A percentile compares a stretch with the other conserved stretches of the same genome.
Conservation (phyloP, 2,797 vertebrate species). For the Limosa lapponica region DNA sequence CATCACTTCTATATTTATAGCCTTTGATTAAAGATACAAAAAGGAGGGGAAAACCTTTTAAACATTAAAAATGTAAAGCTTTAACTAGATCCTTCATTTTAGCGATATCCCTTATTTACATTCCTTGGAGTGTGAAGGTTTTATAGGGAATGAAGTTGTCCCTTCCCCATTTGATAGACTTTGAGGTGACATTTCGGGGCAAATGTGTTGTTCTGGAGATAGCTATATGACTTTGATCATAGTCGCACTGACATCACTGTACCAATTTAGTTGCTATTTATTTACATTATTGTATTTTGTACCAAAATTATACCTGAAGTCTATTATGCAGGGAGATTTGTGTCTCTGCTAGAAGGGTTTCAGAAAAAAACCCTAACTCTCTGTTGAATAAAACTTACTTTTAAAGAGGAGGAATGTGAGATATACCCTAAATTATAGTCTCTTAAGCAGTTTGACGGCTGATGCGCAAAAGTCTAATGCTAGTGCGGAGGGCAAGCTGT, state of each 20-base stretch:
- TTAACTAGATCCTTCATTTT: background rate
- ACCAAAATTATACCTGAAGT: background rate
- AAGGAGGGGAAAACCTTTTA: background rate
- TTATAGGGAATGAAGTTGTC: background rate
- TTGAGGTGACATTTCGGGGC: background rate
- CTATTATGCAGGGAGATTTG: background rate
- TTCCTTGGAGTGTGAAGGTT: background rate
- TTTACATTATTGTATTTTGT: background rate
- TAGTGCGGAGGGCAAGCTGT: background rate
- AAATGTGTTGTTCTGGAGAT: background rate
- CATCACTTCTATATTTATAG: slow-evolving; percentile 7
- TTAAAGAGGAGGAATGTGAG: background rate
- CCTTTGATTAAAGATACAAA: slow-evolving; percentile 29
- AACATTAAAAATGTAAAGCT: background rate
- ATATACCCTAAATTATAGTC: background rate
- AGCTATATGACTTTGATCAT: background rate
- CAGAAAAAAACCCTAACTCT: background rate
- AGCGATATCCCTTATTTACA: background rate
- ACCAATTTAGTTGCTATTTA: background rate
- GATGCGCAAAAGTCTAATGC: background rate
- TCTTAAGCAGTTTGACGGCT: background rate
- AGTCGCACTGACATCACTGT: background rate
- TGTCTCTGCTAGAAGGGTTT: background rate
- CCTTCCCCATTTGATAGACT: background rate
- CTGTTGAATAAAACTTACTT: background rate